These are phyloP conservation scores for Amblyteles armatorius DNA, from an alignment of 2,888 invertebrate species.

Conservation along the genomic window DNA sequence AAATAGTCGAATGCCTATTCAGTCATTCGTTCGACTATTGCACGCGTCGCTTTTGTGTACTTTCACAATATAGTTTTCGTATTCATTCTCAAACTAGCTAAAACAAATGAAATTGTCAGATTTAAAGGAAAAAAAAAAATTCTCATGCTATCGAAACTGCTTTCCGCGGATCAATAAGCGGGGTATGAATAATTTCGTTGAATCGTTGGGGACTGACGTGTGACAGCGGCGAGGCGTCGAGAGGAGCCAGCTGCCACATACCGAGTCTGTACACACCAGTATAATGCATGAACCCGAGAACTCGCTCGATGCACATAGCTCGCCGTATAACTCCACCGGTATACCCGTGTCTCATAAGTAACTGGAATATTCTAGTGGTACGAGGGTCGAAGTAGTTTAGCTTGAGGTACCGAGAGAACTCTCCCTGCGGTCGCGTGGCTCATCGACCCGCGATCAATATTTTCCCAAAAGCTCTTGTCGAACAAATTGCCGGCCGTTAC, in stretches of 20 bases:
- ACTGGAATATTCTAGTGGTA: constrained; percentile 61
- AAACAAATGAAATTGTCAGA: not conserved
- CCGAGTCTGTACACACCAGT: constrained; percentile 43
- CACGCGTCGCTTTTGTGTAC: too few species aligned
- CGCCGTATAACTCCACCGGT: constrained; percentile 4
- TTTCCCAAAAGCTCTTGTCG: not conserved
- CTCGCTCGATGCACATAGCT: constrained; percentile 28
- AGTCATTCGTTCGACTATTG: too few species aligned
- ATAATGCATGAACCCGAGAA: constrained; percentile 56
- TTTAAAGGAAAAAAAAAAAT: not conserved
- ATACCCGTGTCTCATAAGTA: constrained; percentile 56
- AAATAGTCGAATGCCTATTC: too few species aligned
- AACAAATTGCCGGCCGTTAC: not conserved
- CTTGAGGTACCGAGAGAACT: constrained; percentile 33
- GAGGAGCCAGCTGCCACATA: constrained; percentile 54
- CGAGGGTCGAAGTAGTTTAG: constrained; percentile 41
- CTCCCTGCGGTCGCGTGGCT: constrained; percentile 15
- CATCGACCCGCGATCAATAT: constrained; percentile 17
- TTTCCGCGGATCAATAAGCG: not conserved
- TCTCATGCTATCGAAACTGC: not conserved
- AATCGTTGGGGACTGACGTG: constrained; percentile 2
- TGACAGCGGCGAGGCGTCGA: constrained; percentile 29
- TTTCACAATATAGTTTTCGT: too few species aligned
- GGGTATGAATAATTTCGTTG: constrained; percentile 14
- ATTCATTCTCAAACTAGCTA: not conserved